phyloP scores from a whole-genome alignment of 1,140 invertebrate genomes.

The Apis cerana region DNA sequence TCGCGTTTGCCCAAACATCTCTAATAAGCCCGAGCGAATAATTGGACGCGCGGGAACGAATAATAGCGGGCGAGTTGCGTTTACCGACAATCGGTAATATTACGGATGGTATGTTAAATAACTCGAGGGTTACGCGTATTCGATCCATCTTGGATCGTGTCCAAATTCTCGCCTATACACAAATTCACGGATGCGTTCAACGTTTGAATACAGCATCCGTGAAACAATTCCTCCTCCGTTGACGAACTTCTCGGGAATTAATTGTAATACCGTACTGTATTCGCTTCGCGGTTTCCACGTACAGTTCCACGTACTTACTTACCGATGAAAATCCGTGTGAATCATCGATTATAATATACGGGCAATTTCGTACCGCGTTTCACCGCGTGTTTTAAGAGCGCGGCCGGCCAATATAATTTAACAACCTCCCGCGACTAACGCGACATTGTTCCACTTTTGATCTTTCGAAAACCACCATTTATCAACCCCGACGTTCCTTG shows the following conservation, averaged over 20 bases:
- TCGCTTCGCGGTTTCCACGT: no score
- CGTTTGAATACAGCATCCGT: slow-evolving; percentile 10
- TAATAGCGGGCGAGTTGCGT: background rate
- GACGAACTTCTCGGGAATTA: slow-evolving; percentile 58
- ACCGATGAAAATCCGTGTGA: slow-evolving; percentile 40
- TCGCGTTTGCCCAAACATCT: no score
- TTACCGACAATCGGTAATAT: background rate
- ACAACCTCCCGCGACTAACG: no score
- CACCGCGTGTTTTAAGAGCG: no score
- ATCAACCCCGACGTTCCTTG: no score
- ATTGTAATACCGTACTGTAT: slow-evolving; percentile 22
- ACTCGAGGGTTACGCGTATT: slow-evolving; percentile 39
- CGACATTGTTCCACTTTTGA: no score
- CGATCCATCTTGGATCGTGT: slow-evolving; percentile 34
- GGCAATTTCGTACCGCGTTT: no score
- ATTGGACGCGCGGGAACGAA: background rate
- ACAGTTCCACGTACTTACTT: no score
- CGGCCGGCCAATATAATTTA: no score
- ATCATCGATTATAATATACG: slow-evolving; percentile 30
- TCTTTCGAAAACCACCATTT: no score
- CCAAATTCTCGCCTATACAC: slow-evolving; percentile 30
- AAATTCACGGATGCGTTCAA: slow-evolving; percentile 8
- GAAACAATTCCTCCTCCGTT: slow-evolving; percentile 40
- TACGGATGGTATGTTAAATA: slow-evolving; percentile 37
- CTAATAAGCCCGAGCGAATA: no score